These are phyloP conservation scores for Gyps fulvus DNA, from an alignment of 2,113 vertebrate species.

Conservation along the genomic window DNA sequence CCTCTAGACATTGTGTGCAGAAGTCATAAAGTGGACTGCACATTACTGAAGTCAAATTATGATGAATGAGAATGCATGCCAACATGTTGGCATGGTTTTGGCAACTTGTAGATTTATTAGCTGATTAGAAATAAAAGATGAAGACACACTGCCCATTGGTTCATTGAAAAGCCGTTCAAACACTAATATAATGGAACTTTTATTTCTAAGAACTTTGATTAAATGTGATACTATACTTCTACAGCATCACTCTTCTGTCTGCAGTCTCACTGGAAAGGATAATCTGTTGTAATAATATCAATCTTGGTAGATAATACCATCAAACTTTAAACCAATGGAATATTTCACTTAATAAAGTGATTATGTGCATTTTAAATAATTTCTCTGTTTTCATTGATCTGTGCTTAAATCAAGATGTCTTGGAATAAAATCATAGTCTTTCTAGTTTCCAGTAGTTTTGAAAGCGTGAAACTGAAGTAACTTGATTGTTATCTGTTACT, in stretches of 20 bases:
- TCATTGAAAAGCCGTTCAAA: slow-evolving; percentile 57
- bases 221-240: slow-evolving; percentile 6
- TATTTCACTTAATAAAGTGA: background rate
- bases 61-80: slow-evolving; percentile 26
- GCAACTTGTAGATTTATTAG: slow-evolving; percentile 39
- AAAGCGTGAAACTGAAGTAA: background rate
- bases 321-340: slow-evolving; percentile 14
- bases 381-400: background rate
- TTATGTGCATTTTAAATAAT: background rate
- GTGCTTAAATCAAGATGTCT: background rate
- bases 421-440: background rate
- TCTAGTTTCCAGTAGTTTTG: background rate
- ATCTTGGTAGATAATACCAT: background rate
- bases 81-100: background rate
- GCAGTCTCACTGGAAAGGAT: background rate
- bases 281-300: slow-evolving; percentile 26
- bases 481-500: background rate
- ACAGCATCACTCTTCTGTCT: background rate
- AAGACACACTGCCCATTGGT: slow-evolving; percentile 15
- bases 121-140: slow-evolving; percentile 64
- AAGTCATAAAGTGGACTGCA: background rate
- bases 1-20: background rate
- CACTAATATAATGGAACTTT: slow-evolving; percentile 60
- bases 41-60: slow-evolving; percentile 43
- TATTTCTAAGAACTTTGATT: slow-evolving; percentile 63